Conservation (phyloP, 2,113 vertebrate genomes). For the Blennius ocellaris region DNA sequence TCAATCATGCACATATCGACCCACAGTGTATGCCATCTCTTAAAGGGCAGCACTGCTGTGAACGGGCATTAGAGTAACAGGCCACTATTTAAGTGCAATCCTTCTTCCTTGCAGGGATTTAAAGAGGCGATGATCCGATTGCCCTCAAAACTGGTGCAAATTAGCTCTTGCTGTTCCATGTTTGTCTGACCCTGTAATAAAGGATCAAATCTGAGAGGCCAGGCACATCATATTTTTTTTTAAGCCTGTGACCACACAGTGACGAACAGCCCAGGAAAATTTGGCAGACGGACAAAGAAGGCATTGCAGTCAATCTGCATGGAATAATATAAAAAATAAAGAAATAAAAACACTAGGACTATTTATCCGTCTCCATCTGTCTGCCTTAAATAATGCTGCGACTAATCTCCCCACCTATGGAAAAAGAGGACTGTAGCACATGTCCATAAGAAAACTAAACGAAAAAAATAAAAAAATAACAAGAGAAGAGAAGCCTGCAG, state of each 20-base stretch:
- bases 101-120: conserved; percentile 53
- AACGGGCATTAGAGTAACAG: conserved; percentile 38
- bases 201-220: conserved; percentile 50
- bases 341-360: conserved; percentile 38
- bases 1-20: neutral
- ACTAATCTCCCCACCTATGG: conserved; percentile 44
- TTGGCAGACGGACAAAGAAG: conserved; percentile 24
- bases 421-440: conserved; percentile 24
- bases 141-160: conserved; percentile 58
- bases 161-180: conserved; percentile 54
- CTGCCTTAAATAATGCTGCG: conserved; percentile 45
- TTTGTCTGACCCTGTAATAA: conserved; percentile 52
- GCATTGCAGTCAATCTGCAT: conserved; percentile 54
- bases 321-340: conserved; percentile 30
- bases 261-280: conserved; percentile 34
- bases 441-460: conserved; percentile 12
- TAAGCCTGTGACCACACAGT: conserved; percentile 49
- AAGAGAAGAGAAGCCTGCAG: conserved; percentile 42
- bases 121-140: conserved; percentile 51
- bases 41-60: conserved; percentile 21
- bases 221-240: conserved; percentile 34
- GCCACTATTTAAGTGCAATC: conserved; percentile 50
- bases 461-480: conserved; percentile 9
- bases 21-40: neutral
- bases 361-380: conserved; percentile 68